Conservation (phyloP, 2,113 vertebrate species). For the Limanda limanda region DNA sequence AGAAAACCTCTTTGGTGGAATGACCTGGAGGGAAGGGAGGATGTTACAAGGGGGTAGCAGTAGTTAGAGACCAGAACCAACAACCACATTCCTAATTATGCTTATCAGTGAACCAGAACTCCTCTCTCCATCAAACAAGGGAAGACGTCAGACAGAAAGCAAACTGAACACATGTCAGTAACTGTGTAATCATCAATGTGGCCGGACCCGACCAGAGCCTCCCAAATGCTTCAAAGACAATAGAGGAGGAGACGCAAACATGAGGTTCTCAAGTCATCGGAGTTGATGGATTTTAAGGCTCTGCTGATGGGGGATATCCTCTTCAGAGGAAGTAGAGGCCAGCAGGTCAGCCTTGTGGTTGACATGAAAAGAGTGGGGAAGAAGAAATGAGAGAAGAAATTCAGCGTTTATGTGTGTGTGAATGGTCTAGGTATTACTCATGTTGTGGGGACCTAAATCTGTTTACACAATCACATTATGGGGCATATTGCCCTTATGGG, state of each 20-base stretch:
- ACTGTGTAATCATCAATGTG: constrained; percentile 74
- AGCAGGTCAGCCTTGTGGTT: constrained; percentile 71
- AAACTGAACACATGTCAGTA: constrained; percentile 69
- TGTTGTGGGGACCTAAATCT: neutral
- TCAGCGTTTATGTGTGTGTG: constrained; percentile 33
- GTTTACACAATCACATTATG: neutral
- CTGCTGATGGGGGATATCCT: constrained; percentile 64
- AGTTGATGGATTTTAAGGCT: constrained; percentile 69
- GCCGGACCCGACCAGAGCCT: constrained; percentile 55
- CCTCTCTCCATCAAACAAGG: constrained; percentile 62
- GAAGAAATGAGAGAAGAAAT: constrained; percentile 20
- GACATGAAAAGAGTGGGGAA: constrained; percentile 62
- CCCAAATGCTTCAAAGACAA: constrained; percentile 78
- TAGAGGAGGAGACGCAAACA: constrained; percentile 56
- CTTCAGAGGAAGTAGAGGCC: constrained; percentile 71
- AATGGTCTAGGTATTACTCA: neutral
- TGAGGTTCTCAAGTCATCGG: constrained; percentile 50
- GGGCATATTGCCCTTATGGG: neutral
- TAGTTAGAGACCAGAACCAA: constrained; percentile 48
- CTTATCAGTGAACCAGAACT: constrained; percentile 69
- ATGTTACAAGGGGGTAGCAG: constrained; percentile 30
- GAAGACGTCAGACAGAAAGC: constrained; percentile 58
- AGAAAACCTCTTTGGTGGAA: constrained; percentile 20
- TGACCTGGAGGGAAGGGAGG: neutral
- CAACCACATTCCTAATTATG: constrained; percentile 70